Evolutionary conservation across 2,888 invertebrate genomes (phyloP).

Genomic region (Caenorhabditis virilis): DNA sequence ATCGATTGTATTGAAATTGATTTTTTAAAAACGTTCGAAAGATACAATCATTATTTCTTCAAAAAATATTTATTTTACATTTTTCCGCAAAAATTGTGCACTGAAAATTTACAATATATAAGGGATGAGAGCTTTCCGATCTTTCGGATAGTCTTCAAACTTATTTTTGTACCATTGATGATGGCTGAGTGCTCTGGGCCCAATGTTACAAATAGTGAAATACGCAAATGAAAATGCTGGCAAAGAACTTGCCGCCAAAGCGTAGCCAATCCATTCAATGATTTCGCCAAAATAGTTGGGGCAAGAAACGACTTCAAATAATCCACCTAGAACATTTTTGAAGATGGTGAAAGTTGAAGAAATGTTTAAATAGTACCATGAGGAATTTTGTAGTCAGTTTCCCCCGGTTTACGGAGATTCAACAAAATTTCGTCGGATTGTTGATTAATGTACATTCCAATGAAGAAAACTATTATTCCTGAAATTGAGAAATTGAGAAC

Average conservation of each 20-base stretch:
- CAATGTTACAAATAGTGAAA: conserved; percentile 71
- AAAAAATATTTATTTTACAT: no score
- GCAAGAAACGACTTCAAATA: conserved; percentile 72
- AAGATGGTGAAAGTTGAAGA: background rate
- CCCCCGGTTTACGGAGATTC: conserved; percentile 71
- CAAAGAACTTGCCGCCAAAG: conserved; percentile 69
- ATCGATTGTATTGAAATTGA: no score
- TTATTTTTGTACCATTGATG: conserved; percentile 68
- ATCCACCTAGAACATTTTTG: conserved; percentile 68
- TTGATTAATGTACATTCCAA: conserved; percentile 72
- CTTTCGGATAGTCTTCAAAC: conserved; percentile 62
- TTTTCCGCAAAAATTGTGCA: background rate
- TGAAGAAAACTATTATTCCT: conserved; percentile 68
- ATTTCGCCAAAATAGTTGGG: conserved; percentile 74
- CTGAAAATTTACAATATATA: conserved; percentile 31
- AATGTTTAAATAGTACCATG: conserved; percentile 62
- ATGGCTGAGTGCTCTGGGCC: conserved; percentile 71
- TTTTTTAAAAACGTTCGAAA: no score
- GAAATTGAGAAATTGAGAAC: no score
- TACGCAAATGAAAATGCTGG: conserved; percentile 71
- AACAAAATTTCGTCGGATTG: conserved; percentile 71
- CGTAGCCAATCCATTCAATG: conserved; percentile 73
- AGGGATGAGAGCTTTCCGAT: conserved; percentile 62
- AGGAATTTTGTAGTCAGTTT: conserved; percentile 72
- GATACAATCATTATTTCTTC: no score